phyloP scores from a whole-genome alignment of 2,888 invertebrate genomes.

The Uloborus plumipes region DNA sequence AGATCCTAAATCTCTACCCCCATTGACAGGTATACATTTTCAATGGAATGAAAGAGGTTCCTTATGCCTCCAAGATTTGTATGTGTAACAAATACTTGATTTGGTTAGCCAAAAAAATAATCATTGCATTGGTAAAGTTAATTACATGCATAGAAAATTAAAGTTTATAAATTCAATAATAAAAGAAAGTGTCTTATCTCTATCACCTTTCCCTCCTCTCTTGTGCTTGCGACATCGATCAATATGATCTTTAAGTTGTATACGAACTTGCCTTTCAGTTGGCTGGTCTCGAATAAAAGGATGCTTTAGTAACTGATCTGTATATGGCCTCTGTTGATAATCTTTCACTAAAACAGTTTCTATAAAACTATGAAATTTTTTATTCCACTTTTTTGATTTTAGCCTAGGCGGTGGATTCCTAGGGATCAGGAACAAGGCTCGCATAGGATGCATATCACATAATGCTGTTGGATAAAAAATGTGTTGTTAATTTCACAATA shows the following conservation, averaged over 20 bases:
- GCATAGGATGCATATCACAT: slow-evolving; percentile 99
- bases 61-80: no score
- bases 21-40: no score
- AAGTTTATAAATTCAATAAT: no score
- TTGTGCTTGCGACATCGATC: slow-evolving; percentile 93
- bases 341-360: slow-evolving; percentile 99
- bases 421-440: slow-evolving; percentile 97
- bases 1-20: no score
- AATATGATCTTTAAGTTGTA: slow-evolving; percentile 99
- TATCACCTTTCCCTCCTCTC: slow-evolving; percentile 67
- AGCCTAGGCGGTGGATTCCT: slow-evolving; percentile 97
- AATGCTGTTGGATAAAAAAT: slow-evolving; percentile 75
- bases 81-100: no score
- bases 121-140: no score
- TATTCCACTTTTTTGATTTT: slow-evolving; percentile 93
- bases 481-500: background rate
- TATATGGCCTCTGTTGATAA: slow-evolving; percentile 98
- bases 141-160: no score
- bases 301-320: slow-evolving; percentile 97
- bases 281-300: slow-evolving; percentile 99
- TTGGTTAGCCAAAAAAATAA: no score
- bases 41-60: no score
- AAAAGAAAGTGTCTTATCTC: slow-evolving; percentile 1
- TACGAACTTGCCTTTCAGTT: slow-evolving; percentile 96
- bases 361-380: slow-evolving; percentile 82